phyloP scores from a whole-genome alignment of 2,113 vertebrate species.

The Chauna torquata region DNA sequence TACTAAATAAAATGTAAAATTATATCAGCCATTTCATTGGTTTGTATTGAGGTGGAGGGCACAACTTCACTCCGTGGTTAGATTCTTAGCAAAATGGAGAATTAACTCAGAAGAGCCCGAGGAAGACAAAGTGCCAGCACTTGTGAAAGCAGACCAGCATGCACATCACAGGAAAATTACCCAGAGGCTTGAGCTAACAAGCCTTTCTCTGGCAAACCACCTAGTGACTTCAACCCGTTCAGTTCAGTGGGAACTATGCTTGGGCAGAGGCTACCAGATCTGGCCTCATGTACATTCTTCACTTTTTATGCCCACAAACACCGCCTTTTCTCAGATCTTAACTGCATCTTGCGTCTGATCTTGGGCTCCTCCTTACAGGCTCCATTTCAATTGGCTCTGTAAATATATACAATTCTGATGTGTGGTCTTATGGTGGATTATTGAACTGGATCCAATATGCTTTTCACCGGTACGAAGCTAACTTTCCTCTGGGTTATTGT shows the following conservation, averaged over 20 bases:
- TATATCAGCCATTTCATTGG: rapidly evolving
- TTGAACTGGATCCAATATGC: conserved; percentile 42
- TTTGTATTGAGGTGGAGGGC: rapidly evolving
- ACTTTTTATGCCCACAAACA: neutral
- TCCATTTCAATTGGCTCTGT: conserved; percentile 40
- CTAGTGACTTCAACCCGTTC: neutral
- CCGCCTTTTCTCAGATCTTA: neutral
- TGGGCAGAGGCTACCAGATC: neutral
- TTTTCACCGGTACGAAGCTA: conserved; percentile 16
- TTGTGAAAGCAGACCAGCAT: neutral
- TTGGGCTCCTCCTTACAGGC: neutral
- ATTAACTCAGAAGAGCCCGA: rapidly evolving
- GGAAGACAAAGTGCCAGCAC: rapidly evolving
- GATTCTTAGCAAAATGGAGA: neutral
- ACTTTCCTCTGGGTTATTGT: conserved; percentile 11
- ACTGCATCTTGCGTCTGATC: neutral
- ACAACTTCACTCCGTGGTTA: rapidly evolving
- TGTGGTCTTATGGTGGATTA: conserved; percentile 39
- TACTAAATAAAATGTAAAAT: rapidly evolving
- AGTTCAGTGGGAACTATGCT: neutral
- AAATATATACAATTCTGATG: conserved; percentile 44
- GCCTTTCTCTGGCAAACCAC: neutral
- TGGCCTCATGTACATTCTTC: rapidly evolving
- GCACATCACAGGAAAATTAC: rapidly evolving
- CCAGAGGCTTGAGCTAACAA: neutral